Evolutionary conservation across 2,113 vertebrate genomes (phyloP).

Genomic region (Trematocara unimaculatum): DNA sequence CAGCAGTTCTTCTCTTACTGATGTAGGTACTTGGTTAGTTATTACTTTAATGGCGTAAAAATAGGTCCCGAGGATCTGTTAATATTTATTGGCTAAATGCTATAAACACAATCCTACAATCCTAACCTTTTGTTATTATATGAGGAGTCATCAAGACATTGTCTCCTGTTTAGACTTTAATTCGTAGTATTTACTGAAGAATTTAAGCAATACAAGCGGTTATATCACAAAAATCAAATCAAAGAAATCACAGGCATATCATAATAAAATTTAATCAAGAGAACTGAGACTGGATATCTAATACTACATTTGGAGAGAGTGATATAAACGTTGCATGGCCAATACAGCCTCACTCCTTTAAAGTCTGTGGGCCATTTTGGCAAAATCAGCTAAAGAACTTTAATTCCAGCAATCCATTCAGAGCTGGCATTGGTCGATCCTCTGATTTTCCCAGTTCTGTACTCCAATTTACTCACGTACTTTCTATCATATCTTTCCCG

Average conservation of each 20-base stretch:
- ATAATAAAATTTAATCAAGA: not conserved
- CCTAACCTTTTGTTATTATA: not conserved
- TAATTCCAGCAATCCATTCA: not conserved
- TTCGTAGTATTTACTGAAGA: not conserved
- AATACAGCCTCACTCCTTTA: not conserved
- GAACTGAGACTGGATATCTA: not conserved
- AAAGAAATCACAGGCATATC: not conserved
- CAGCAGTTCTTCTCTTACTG: not conserved
- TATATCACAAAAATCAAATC: not conserved
- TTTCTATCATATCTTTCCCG: not conserved
- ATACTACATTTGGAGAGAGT: not conserved
- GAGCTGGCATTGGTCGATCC: not conserved
- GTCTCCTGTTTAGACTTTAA: not conserved
- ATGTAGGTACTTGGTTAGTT: not conserved
- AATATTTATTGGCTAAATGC: rapidly evolving
- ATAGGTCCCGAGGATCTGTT: not conserved
- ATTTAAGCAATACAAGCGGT: not conserved
- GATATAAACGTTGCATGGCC: not conserved
- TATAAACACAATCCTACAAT: not conserved
- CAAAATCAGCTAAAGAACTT: not conserved
- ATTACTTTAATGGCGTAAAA: rapidly evolving
- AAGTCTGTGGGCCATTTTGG: not conserved
- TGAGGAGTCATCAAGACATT: not conserved
- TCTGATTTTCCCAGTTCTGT: not conserved
- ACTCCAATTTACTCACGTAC: not conserved